phyloP scores from a whole-genome alignment of 2,797 vertebrate species.

The Lutjanus argentimaculatus region DNA sequence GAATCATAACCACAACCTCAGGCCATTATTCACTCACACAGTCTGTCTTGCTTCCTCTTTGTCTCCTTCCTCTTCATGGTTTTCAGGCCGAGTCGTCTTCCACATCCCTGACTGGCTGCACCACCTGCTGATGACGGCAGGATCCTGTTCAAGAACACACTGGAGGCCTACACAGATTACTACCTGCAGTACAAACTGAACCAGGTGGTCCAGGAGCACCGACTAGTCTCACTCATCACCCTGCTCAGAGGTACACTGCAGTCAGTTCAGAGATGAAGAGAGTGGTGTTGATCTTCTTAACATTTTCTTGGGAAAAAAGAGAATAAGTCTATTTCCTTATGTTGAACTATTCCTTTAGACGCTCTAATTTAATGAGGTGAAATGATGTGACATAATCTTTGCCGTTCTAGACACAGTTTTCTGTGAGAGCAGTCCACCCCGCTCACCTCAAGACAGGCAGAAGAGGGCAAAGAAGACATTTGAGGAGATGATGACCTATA shows the following conservation, averaged over 20 bases:
- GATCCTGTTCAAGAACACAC: constrained; percentile 95
- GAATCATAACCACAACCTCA: neutral
- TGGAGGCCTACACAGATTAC: constrained; percentile 94
- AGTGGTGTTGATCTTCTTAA: neutral
- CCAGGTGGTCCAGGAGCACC: constrained; percentile 94
- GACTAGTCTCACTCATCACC: constrained; percentile 95
- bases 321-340: no score
- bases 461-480: constrained; percentile 95
- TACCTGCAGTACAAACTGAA: constrained; percentile 92
- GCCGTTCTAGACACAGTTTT: constrained; percentile 92
- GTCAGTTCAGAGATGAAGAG: neutral
- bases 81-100: constrained; percentile 93
- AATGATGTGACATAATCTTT: neutral
- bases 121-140: constrained; percentile 93
- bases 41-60: neutral
- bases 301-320: neutral
- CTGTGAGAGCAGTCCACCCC: constrained; percentile 93
- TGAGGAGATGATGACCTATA: constrained; percentile 96
- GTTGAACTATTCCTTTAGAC: neutral
- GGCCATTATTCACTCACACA: neutral
- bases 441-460: constrained; percentile 91
- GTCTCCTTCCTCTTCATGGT: neutral
- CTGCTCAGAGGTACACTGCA: constrained; percentile 90
- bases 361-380: neutral
- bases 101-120: constrained; percentile 97